A percentile compares a stretch with the other conserved stretches of the same genome.
Conservation (phyloP, 2,113 vertebrate species). For the Paracyprichromis sp. region DNA sequence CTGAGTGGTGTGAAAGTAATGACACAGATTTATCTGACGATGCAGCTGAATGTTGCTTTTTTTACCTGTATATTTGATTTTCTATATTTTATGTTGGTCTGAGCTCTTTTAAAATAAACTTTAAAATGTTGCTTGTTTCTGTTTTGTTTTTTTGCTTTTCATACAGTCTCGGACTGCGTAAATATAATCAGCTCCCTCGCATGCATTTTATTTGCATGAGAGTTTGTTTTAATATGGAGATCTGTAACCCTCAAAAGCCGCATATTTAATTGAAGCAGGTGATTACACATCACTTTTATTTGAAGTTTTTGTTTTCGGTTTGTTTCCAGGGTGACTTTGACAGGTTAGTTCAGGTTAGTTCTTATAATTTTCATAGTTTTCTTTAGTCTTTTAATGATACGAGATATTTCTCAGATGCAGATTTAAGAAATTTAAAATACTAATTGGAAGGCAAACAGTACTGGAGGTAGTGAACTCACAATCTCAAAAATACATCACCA, state of each 20-base stretch:
- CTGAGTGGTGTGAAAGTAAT: not conserved
- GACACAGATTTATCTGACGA: not conserved
- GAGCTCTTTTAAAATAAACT: slow-evolving; percentile 28
- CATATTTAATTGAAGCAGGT: not conserved
- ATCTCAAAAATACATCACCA: not conserved
- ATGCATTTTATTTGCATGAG: not conserved
- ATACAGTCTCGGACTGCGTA: not conserved
- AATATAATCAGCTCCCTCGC: not conserved
- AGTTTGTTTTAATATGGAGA: not conserved
- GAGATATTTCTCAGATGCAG: not conserved
- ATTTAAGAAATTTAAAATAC: not conserved
- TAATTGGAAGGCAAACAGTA: not conserved
- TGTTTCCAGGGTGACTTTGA: not conserved
- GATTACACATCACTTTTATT: not conserved
- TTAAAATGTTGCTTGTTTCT: not conserved
- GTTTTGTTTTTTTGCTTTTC: not conserved
- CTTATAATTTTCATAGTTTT: not conserved
- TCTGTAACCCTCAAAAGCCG: not conserved
- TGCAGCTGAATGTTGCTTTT: slow-evolving; percentile 13
- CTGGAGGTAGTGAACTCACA: not conserved
- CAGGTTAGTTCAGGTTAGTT: not conserved
- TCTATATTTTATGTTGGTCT: slow-evolving; percentile 29
- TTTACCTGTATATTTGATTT: slow-evolving; percentile 40
- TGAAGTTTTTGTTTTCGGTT: not conserved
- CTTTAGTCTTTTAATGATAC: not conserved